Evolutionary conservation across 2,113 vertebrate genomes (phyloP), one percentile per base, ranked within the genome.

Genomic region (Rhinopomastus cyanomelas): DNA sequence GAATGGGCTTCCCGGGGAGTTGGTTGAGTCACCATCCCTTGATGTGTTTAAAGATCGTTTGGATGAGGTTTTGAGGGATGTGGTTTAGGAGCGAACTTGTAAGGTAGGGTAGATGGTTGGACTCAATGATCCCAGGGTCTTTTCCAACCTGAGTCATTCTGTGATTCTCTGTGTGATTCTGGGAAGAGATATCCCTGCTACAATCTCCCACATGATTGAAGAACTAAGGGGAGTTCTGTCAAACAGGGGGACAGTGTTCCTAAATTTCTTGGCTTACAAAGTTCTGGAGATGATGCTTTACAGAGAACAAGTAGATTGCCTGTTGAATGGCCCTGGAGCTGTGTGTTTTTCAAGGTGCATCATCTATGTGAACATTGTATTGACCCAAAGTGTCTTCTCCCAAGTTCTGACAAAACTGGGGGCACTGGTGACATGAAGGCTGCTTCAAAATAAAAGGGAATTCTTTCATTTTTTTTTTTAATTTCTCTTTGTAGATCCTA

Each of bases 401-500:
- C 6, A 51, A 71, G 16, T 82, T 89, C n/a, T 77, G 49, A 62
- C 25, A 56, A 60, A 81, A 42, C 46, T 48, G 14, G 11, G 32
- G 22, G 9, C 29, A 46, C 61, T 16, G 25, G 67, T 88, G 69
- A 12, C n/a, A 22, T 22, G 21, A 66, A 32, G 52, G 27, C 19
- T 75, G 14, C 27, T 75, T 77, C 62, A 89, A 73, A 67, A 27
- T n/a, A 44, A 36, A 20, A 53, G 3, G 20, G 72, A 81, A 4
- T 16, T 85, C 16, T 11, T 39, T 27, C 22, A 73, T 69, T 64
- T 73, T 87, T 71, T 86, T 7, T n/a, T n/a, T n/a, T n/a, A n/a
- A n/a, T 81, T 93, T 96, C 57, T 91, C 60, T 75, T 96, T 96
- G 12, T 90, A 98, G 98, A 98, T 95, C 81, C 95, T 37, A 59